Evolutionary conservation across 2,888 invertebrate species (phyloP), one percentile per base, ranked within the genome.

Genomic region (Oligia strigilis): DNA sequence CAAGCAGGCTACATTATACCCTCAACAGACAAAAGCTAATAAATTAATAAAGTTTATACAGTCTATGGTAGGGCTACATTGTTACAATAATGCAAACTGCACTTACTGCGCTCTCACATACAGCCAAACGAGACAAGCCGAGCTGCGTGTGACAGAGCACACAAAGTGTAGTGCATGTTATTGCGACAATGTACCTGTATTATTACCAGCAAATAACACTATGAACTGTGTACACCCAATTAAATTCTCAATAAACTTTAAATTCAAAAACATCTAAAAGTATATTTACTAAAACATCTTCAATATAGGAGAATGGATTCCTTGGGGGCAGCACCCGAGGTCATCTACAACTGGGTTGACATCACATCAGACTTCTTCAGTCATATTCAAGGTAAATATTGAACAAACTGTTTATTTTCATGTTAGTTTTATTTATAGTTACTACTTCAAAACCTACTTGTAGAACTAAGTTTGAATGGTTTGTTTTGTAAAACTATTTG

Each of bases 311-410:
- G 92, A 80, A 97, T 97, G 97, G 97, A 97, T 85, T 94, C 96
- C 19, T 87, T 96, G 81, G 94, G 93, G 52, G 92, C 93, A 29
- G 89, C 96, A 72, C 94, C 96, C 13, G 96, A 97, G 90, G 96
- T 97, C 70, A 97, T 95, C 66, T 98, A 97, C 89, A 98, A 98
- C 91, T 98, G 98, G 98, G 97, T 98, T 72, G 98, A 98, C 88
- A 97, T 98, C 73, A 98, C 98, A 43, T 89, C 93, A 46, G 97
- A 97, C 80, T 97, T 97, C 90, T 97, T 97, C 88, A 95, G 93
- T 77, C 90, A 95, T 80, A 97, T 97, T 72, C 93, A 97, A 96
- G 97, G 97, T 97, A 93, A 87, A 76, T 77, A 60, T 46, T 40
- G 0, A 62, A 55, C 0, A 17, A 36, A 49, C 6, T 55, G 3